Evolutionary conservation across 2,113 vertebrate species (phyloP).

Genomic region (Lucifuga dentata): DNA sequence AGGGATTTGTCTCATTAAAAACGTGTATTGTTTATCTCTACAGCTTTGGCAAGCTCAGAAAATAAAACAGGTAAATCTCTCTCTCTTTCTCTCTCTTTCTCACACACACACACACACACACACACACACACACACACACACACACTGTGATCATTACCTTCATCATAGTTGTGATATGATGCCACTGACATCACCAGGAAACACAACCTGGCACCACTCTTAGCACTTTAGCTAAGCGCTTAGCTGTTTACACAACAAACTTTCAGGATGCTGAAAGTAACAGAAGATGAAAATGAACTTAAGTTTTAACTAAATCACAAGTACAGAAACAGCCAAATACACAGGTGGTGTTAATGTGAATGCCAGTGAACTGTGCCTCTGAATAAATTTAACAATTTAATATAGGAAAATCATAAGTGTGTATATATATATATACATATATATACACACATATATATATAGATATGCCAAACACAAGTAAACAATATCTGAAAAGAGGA

Average conservation of each 20-base stretch:
- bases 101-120: background rate
- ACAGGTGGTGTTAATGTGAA: no score
- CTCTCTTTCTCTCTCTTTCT: background rate
- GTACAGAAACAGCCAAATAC: no score
- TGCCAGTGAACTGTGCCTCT: no score
- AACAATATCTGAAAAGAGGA: no score
- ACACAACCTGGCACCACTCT: background rate
- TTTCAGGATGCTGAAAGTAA: no score
- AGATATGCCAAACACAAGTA: no score
- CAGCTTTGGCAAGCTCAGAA: constrained; percentile 95
- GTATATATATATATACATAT: no score
- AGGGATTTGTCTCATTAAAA: background rate
- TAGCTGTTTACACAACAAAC: constrained; percentile 1
- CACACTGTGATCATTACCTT: constrained; percentile 35
- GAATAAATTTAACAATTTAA: no score
- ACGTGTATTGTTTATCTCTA: constrained; percentile 15
- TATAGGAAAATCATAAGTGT: no score
- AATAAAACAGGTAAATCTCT: constrained; percentile 89
- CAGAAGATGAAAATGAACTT: no score
- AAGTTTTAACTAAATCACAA: no score
- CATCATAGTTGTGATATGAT: background rate
- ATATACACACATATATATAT: no score
- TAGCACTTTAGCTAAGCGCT: background rate
- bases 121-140: background rate
- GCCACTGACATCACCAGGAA: background rate